Conservation (phyloP, 2,113 vertebrate genomes). For the Microcebus ravelobensis region DNA sequence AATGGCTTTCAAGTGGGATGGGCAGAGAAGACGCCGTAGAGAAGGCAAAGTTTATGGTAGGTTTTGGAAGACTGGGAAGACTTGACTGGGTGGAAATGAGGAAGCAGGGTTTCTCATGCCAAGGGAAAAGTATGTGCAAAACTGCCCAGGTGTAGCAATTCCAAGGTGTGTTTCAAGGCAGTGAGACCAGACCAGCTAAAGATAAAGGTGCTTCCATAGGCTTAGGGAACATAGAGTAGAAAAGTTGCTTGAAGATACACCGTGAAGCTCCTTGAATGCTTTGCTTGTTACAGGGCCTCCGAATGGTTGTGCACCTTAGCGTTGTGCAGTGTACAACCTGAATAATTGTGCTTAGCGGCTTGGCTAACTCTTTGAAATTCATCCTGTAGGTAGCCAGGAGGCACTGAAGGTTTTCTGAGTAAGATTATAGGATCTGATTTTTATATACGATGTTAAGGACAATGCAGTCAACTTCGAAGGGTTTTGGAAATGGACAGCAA, state of each 20-base stretch:
- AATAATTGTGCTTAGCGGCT: too few species aligned
- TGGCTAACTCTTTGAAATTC: background rate
- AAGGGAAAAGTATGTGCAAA: background rate
- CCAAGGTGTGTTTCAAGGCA: background rate
- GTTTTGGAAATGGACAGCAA: background rate
- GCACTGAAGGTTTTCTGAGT: background rate
- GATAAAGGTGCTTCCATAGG: background rate
- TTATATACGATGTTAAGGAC: background rate
- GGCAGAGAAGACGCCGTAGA: background rate
- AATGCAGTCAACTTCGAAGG: background rate
- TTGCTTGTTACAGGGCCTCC: background rate
- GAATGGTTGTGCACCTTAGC: background rate
- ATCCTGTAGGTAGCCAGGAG: background rate
- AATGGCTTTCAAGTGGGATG: background rate
- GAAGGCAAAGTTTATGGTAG: background rate
- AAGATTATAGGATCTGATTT: background rate
- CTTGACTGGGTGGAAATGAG: background rate
- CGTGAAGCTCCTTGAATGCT: background rate
- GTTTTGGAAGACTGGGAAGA: background rate
- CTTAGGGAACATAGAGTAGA: background rate
- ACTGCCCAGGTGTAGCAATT: background rate
- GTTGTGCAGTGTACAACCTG: background rate
- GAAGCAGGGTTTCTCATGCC: background rate
- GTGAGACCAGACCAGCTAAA: background rate
- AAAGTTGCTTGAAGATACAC: background rate